Conservation (phyloP, 2,888 invertebrate genomes). For the Phaedon cochleariae region DNA sequence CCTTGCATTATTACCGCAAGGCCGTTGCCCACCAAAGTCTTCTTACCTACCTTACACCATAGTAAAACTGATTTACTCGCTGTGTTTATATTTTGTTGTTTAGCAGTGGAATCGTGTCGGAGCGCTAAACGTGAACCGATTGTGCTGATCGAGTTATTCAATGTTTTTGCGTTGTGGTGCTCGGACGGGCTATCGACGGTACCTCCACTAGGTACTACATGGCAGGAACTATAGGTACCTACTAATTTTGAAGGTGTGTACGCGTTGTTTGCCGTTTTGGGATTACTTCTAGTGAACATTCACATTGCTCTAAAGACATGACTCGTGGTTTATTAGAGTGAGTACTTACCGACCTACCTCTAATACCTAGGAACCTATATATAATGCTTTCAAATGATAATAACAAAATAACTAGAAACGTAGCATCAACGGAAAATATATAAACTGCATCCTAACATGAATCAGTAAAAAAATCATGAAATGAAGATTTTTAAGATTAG, state of each 20-base stretch:
- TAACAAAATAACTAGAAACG: too few species aligned
- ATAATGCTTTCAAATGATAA: too few species aligned
- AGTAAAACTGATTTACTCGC: conserved; percentile 38
- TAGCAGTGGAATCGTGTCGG: conserved; percentile 2
- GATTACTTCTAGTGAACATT: neutral
- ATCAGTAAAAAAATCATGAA: too few species aligned
- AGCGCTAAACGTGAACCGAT: conserved; percentile 2
- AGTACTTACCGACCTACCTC: too few species aligned
- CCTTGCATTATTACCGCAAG: conserved; percentile 55
- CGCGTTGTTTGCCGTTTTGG: neutral
- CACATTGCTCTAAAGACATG: neutral
- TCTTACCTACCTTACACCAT: conserved; percentile 27
- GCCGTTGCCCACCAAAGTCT: conserved; percentile 46
- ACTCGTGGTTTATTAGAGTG: neutral
- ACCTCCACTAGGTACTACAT: too few species aligned
- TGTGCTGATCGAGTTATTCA: neutral
- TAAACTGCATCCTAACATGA: too few species aligned
- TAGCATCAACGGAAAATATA: too few species aligned
- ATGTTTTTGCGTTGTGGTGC: neutral
- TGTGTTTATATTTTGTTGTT: conserved; percentile 42
- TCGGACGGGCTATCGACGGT: neutral
- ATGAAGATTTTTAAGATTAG: too few species aligned
- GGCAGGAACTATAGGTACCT: too few species aligned
- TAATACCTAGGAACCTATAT: too few species aligned
- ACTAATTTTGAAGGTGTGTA: neutral